A percentile compares a stretch with the other conserved stretches of the same genome.
Evolutionary conservation across 2,888 invertebrate genomes (phyloP).

Genomic region (Sesia bembeciformis): DNA sequence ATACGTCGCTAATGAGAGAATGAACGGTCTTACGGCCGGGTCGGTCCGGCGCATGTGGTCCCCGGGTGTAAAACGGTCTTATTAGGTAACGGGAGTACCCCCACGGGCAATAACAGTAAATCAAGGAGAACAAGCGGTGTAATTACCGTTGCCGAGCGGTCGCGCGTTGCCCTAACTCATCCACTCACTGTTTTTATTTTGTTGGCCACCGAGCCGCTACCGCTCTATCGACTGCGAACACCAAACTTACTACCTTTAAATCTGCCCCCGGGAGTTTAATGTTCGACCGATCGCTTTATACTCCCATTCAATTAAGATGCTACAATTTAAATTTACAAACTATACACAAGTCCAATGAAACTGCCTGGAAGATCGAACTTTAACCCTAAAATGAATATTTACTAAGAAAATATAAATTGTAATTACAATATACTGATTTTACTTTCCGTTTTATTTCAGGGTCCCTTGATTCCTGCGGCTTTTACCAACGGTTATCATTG

Average conservation of each 20-base stretch:
- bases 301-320: conserved; percentile 49
- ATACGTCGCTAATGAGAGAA: conserved; percentile 67
- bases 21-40: conserved; percentile 47
- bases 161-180: conserved; percentile 70
- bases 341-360: too few species aligned
- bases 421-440: neutral
- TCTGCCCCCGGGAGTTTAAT: conserved; percentile 64
- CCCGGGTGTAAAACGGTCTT: conserved; percentile 71
- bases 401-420: too few species aligned
- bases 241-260: conserved; percentile 68
- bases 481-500: conserved; percentile 99
- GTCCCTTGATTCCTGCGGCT: conserved; percentile 97
- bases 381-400: too few species aligned
- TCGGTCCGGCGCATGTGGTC: conserved; percentile 59
- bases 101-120: conserved; percentile 75
- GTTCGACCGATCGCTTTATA: conserved; percentile 55
- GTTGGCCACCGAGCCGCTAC: conserved; percentile 57
- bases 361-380: too few species aligned
- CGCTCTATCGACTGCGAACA: conserved; percentile 66
- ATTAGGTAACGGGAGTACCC: conserved; percentile 73
- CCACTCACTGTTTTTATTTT: conserved; percentile 70
- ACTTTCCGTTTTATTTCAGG: conserved; percentile 78
- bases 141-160: conserved; percentile 72
- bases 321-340: neutral
- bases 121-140: conserved; percentile 75